phyloP scores from a whole-genome alignment of 2,888 invertebrate species.

The Drosophila fungiperda region DNA sequence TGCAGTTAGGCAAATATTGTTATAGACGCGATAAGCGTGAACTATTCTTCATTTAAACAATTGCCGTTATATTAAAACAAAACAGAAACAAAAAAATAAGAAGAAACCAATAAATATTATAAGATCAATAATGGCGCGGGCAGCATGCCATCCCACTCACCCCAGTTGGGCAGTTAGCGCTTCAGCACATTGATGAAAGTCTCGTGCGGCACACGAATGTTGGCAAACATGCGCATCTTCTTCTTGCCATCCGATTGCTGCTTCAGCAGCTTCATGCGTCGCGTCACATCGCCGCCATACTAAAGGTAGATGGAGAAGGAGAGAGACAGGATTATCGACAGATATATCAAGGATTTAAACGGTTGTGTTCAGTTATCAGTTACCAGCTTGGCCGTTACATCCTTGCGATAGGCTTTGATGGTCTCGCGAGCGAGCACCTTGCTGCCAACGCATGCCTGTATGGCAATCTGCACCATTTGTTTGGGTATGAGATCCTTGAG shows the following conservation, averaged over 20 bases:
- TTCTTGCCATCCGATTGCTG: constrained; percentile 98
- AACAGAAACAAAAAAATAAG: not conserved
- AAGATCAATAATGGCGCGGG: constrained; percentile 33
- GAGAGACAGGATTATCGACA: not conserved
- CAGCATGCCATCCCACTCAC: constrained; percentile 37
- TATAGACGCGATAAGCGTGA: constrained; percentile 40
- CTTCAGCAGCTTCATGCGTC: constrained; percentile 94
- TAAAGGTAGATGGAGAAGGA: constrained; percentile 77
- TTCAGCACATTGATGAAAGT: constrained; percentile 97
- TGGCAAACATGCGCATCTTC: constrained; percentile 95
- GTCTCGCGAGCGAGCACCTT: constrained; percentile 94
- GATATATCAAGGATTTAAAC: not conserved
- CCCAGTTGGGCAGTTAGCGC: constrained; percentile 84
- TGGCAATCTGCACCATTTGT: constrained; percentile 94
- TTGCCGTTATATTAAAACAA: constrained; percentile 1
- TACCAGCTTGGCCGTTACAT: constrained; percentile 97
- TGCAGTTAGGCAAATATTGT: constrained; percentile 14
- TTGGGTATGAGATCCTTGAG: constrained; percentile 94
- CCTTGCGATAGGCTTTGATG: constrained; percentile 94
- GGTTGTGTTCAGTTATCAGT: constrained; percentile 49
- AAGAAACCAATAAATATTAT: not conserved
- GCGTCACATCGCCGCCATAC: constrained; percentile 97
- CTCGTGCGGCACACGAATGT: constrained; percentile 95
- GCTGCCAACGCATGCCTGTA: constrained; percentile 93
- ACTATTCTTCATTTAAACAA: constrained; percentile 5